A percentile compares a stretch with the other conserved stretches of the same genome.
These are phyloP conservation scores for Siniperca obscura DNA, from an alignment of 2,797 vertebrate genomes.

Conservation along the genomic window DNA sequence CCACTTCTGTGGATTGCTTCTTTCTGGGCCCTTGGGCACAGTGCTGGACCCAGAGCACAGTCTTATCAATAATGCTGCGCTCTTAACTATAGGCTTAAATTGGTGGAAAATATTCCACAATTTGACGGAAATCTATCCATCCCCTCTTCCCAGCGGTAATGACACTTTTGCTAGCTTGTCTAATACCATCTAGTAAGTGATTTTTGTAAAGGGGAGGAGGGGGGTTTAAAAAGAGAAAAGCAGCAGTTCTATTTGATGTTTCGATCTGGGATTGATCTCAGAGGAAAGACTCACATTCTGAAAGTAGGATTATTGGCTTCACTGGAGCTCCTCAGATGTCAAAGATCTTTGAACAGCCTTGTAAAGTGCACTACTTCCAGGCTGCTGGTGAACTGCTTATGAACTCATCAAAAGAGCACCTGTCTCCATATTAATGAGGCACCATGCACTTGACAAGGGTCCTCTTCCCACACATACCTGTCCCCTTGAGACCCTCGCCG, in stretches of 20 bases:
- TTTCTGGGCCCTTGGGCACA: conserved; percentile 79
- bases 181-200: conserved; percentile 94
- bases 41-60: conserved; percentile 77
- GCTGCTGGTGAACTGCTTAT: conserved; percentile 94
- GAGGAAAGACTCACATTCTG: conserved; percentile 95
- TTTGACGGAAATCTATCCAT: conserved; percentile 87
- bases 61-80: conserved; percentile 87
- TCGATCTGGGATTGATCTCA: conserved; percentile 99
- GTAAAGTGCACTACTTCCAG: conserved; percentile 96
- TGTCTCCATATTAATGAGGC: conserved; percentile 93
- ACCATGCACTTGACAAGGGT: conserved; percentile 76
- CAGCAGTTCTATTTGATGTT: conserved; percentile 97
- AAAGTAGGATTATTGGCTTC: conserved; percentile 99
- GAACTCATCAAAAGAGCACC: conserved; percentile 94
- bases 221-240: conserved; percentile 85
- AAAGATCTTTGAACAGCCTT: conserved; percentile 99
- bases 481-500: conserved; percentile 78
- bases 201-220: conserved; percentile 85
- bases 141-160: conserved; percentile 87
- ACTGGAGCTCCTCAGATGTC: conserved; percentile 98
- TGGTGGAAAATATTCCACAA: conserved; percentile 87
- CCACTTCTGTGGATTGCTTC: conserved; percentile 87
- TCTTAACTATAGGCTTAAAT: conserved; percentile 89
- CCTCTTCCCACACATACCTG: conserved; percentile 86
- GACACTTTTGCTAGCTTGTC: conserved; percentile 88